A percentile compares a stretch with the other conserved stretches of the same genome.
Evolutionary conservation across 2,797 vertebrate species (phyloP).

Genomic region (Chelidonichthys spinosus): DNA sequence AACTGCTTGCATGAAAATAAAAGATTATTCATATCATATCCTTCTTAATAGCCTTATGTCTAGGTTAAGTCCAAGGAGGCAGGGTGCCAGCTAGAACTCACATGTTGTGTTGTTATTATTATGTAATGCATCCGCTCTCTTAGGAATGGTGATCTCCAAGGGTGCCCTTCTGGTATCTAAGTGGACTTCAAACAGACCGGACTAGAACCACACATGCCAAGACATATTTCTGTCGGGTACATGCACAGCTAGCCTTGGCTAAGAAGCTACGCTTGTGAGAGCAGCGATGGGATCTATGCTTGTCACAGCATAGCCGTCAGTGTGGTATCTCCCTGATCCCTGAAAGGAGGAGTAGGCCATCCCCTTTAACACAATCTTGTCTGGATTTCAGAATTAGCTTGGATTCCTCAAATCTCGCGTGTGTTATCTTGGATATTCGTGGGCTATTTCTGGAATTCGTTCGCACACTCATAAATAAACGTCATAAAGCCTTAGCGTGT

Average conservation of each 20-base stretch:
- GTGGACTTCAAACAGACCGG: slow-evolving; percentile 31
- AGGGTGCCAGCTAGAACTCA: slow-evolving; percentile 46
- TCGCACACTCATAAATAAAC: neutral
- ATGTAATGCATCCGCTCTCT: slow-evolving; percentile 61
- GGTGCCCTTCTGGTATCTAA: slow-evolving; percentile 46
- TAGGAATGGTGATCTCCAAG: slow-evolving; percentile 49
- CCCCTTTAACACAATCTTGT: slow-evolving; percentile 20
- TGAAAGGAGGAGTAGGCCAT: slow-evolving; percentile 60
- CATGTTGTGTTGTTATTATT: slow-evolving; percentile 53
- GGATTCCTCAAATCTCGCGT: slow-evolving; percentile 12
- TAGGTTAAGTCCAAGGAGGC: slow-evolving; percentile 30
- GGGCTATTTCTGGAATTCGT: neutral
- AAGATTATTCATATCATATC: slow-evolving; percentile 56
- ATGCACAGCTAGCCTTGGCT: slow-evolving; percentile 39
- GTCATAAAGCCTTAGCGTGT: slow-evolving; percentile 22
- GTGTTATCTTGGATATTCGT: neutral
- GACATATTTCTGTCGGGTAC: slow-evolving; percentile 9
- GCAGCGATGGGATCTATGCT: slow-evolving; percentile 27
- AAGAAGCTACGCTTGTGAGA: slow-evolving; percentile 39
- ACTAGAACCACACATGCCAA: slow-evolving; percentile 10
- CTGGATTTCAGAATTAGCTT: slow-evolving; percentile 35
- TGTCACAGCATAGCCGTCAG: slow-evolving; percentile 55
- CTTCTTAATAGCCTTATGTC: slow-evolving; percentile 46
- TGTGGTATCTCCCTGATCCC: slow-evolving; percentile 73
- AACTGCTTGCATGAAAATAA: slow-evolving; percentile 1